phyloP scores from a whole-genome alignment of 2,888 invertebrate genomes.

The Parelbella ahira region DNA sequence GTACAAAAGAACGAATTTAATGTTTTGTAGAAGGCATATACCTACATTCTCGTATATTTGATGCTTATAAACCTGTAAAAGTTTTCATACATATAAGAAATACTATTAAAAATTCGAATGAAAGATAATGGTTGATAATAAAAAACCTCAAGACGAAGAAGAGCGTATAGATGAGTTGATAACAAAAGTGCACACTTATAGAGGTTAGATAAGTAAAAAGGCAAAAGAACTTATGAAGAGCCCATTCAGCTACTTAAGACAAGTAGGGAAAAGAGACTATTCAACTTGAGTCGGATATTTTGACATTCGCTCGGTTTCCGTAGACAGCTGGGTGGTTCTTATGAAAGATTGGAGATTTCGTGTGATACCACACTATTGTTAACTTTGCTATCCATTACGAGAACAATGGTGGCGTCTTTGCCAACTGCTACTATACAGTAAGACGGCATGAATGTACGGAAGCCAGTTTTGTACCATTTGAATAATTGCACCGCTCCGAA shows the following conservation, averaged over 20 bases:
- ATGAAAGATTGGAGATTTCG: slow-evolving; percentile 24
- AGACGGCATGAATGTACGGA: slow-evolving; percentile 39
- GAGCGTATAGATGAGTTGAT: slow-evolving; percentile 12
- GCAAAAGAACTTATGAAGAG: slow-evolving; percentile 10
- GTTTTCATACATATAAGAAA: no score
- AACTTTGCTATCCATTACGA: slow-evolving; percentile 33
- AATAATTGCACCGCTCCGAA: slow-evolving; percentile 34
- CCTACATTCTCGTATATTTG: no score
- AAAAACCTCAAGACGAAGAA: no score
- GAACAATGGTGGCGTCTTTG: slow-evolving; percentile 39
- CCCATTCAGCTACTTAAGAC: slow-evolving; percentile 12
- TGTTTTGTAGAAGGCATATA: no score
- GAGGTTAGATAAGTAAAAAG: slow-evolving; percentile 16
- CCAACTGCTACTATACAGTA: slow-evolving; percentile 32
- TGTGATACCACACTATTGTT: slow-evolving; percentile 36
- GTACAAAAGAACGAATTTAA: no score
- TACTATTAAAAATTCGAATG: no score
- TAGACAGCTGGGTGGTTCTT: slow-evolving; percentile 20
- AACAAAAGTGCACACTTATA: slow-evolving; percentile 5
- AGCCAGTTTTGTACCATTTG: slow-evolving; percentile 30
- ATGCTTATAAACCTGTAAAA: no score
- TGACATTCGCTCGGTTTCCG: slow-evolving; percentile 17
- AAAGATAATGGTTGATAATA: no score
- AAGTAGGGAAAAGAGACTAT: slow-evolving; percentile 18
- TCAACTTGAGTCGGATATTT: slow-evolving; percentile 19